Evolutionary conservation across 2,797 vertebrate genomes (phyloP).

Genomic region (Yasuhikotakia modesta): DNA sequence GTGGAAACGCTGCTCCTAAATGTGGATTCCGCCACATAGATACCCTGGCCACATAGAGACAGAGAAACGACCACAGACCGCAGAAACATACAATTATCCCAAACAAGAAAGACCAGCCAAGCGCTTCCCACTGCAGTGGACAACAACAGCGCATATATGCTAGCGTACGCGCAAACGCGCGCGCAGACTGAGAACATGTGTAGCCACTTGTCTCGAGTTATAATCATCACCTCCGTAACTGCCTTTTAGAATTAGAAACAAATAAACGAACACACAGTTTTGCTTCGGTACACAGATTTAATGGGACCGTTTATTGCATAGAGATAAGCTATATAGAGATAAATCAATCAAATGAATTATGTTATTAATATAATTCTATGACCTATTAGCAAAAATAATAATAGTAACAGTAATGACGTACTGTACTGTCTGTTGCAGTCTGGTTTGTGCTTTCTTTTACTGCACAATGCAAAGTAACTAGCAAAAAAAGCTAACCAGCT

Average conservation of each 20-base stretch:
- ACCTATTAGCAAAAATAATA: no score
- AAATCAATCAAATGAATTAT: not conserved
- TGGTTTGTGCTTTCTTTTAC: no score
- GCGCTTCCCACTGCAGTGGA: constrained; percentile 73
- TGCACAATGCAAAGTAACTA: no score
- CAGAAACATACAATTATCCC: constrained; percentile 81
- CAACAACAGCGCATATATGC: constrained; percentile 62
- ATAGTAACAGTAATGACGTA: no score
- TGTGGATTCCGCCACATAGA: constrained; percentile 70
- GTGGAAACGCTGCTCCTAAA: constrained; percentile 77
- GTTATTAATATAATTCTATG: no score
- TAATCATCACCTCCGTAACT: constrained; percentile 40
- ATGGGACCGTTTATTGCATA: not conserved
- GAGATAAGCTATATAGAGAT: not conserved
- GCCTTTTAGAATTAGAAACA: constrained; percentile 8
- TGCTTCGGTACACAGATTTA: not conserved
- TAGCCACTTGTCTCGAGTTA: constrained; percentile 32
- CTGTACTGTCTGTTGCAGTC: no score
- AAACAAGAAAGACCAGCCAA: constrained; percentile 81
- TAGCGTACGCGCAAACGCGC: constrained; percentile 4
- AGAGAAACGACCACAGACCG: constrained; percentile 82
- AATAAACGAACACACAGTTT: not conserved
- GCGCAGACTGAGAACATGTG: constrained; percentile 33
- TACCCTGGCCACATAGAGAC: constrained; percentile 80
- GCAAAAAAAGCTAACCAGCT: no score